phyloP scores from a whole-genome alignment of 2,113 vertebrate genomes.

The Corythornis madagascariensis region DNA sequence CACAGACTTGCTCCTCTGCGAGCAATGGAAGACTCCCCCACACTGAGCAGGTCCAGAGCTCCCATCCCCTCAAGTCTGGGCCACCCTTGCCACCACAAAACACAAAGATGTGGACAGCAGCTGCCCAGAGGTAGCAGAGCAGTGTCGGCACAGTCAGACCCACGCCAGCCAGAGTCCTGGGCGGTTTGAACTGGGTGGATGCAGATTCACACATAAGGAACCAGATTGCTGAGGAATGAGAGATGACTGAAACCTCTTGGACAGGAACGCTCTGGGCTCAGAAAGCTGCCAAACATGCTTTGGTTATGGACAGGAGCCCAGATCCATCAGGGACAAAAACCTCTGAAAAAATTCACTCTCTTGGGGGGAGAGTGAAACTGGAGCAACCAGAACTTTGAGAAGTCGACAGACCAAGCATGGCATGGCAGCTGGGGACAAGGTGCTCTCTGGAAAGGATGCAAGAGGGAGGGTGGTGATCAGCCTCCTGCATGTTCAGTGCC shows the following conservation, averaged over 20 bases:
- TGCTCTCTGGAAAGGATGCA: neutral
- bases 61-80: neutral
- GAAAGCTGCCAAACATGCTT: slow-evolving; percentile 63
- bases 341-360: slow-evolving; percentile 3
- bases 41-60: neutral
- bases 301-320: slow-evolving; percentile 58
- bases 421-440: neutral
- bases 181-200: slow-evolving; percentile 47
- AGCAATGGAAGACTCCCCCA: neutral
- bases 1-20: neutral
- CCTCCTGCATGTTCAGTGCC: neutral
- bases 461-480: neutral
- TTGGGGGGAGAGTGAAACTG: neutral
- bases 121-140: neutral
- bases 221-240: slow-evolving; percentile 61
- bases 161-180: neutral
- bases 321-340: slow-evolving; percentile 40
- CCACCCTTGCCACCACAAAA: neutral
- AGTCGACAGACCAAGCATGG: neutral
- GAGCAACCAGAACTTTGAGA: neutral
- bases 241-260: slow-evolving; percentile 68
- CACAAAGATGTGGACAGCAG: neutral
- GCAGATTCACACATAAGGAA: slow-evolving; percentile 52
- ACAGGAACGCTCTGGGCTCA: slow-evolving; percentile 48
- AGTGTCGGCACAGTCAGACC: neutral